Percentiles rank a stretch among this genome's conserved stretches.
Conservation (phyloP, 2,888 invertebrate genomes). For the Cosmia pyralina region DNA sequence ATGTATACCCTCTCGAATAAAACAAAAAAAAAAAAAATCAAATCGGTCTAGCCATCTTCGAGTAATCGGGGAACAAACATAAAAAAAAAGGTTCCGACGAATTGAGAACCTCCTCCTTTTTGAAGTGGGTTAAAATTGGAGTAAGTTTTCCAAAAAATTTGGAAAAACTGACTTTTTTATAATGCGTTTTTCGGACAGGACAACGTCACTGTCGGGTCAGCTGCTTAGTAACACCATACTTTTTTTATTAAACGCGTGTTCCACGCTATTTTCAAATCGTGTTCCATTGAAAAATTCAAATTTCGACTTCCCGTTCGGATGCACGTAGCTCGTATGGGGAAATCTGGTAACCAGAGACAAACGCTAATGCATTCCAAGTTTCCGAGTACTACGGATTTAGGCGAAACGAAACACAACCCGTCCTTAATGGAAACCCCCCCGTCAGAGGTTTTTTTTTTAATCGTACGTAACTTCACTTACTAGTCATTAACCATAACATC, state of each 20-base stretch:
- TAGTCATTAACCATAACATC: neutral
- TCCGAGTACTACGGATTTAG: conserved; percentile 68
- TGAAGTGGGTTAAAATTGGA: too few species aligned
- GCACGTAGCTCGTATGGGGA: conserved; percentile 21
- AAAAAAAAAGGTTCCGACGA: too few species aligned
- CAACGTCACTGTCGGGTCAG: too few species aligned
- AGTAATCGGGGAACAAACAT: too few species aligned
- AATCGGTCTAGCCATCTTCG: too few species aligned
- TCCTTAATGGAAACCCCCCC: conserved; percentile 49
- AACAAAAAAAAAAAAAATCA: too few species aligned
- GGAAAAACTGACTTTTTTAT: too few species aligned
- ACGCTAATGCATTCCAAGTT: conserved; percentile 71
- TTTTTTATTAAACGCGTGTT: neutral
- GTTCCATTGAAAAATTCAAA: conserved; percentile 28
- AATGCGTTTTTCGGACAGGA: too few species aligned
- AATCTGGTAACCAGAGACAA: conserved; percentile 55
- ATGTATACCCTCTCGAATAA: too few species aligned
- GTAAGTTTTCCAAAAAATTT: too few species aligned
- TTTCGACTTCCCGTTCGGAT: conserved; percentile 32
- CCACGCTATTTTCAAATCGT: neutral
- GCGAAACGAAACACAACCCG: conserved; percentile 50
- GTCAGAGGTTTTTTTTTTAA: conserved; percentile 13
- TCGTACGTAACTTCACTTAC: neutral
- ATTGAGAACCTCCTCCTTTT: too few species aligned
- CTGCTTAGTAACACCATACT: too few species aligned